Base-by-base conservation (phyloP, 1,140 invertebrate species). In the Magallana angulata region DNA sequence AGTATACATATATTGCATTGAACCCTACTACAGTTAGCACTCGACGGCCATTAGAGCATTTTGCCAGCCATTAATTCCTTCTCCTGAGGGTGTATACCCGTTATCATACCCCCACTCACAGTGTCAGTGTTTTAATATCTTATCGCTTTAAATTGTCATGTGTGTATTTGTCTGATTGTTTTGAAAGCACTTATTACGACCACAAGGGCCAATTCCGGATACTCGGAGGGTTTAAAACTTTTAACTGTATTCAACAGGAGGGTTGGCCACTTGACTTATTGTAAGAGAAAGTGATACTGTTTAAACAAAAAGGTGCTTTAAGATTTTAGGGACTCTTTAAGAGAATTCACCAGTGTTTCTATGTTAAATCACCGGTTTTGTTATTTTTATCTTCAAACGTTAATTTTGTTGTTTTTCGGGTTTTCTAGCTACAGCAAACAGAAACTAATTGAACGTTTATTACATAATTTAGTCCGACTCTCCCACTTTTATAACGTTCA, bases 71-170 rank as follows among this genome's bases (percentile, higher is more conserved):
- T 62, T 62, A n/a, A 16, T 62, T 62, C n/a, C 36, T 24, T 71
- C 6, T 71, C 9, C 18, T 36, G 5, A 2, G 68, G 8, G 68
- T 71, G 12, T 30, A 8, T 18, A 9, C 68, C 24, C 12, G 18
- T 30, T 30, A 24, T 9, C 18, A 7, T 18, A 24, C 36, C 36
- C 18, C 18, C 18, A 24, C 68, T 71, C 24, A 30, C 30, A 9
- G 18, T 30, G 18, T 9, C 18, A 36, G 24, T 71, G 68, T 71
- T 71, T 24, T 71, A 8, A 11, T 30, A 30, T 30, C 68, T 71
- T 71, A 71, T 71, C 68, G 18, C 18, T 24, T 36, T 71, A 8
- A 71, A 71, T 71, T 71, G 68, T 71, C 68, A 11, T 71, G 68
- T 71, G 68, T 71, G n/a, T 18, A 9, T 71, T 71, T 71, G n/a